Conservation (phyloP, 2,797 vertebrate genomes). For the Semotilus atromaculatus region DNA sequence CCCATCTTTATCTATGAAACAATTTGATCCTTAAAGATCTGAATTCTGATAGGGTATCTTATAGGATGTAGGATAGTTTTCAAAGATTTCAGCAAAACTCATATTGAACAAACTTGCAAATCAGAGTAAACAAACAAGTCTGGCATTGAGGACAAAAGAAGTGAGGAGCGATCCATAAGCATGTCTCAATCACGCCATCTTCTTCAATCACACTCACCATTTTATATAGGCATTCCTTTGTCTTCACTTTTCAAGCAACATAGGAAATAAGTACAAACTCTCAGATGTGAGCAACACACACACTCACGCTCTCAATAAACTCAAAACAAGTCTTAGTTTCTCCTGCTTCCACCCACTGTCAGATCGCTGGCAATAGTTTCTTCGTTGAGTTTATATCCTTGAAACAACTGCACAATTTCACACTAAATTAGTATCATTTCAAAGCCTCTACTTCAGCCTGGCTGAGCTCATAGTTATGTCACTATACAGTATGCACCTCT, state of each 20-base stretch:
- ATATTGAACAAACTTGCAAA: neutral
- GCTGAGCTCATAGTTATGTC: slow-evolving; percentile 40
- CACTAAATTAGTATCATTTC: slow-evolving; percentile 64
- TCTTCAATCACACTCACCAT: slow-evolving; percentile 30
- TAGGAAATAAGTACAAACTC: neutral
- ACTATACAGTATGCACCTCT: slow-evolving; percentile 41
- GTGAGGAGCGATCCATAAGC: slow-evolving; percentile 20
- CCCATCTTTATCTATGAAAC: slow-evolving; percentile 7
- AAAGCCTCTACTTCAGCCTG: slow-evolving; percentile 44
- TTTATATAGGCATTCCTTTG: slow-evolving; percentile 13
- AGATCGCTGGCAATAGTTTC: slow-evolving; percentile 46
- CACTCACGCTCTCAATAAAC: slow-evolving; percentile 9
- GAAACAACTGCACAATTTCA: slow-evolving; percentile 57
- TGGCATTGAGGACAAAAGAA: slow-evolving; percentile 66
- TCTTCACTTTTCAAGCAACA: neutral
- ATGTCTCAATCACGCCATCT: slow-evolving; percentile 35
- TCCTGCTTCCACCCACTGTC: slow-evolving; percentile 41
- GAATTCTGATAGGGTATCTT: neutral
- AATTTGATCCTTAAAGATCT: neutral
- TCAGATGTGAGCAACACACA: slow-evolving; percentile 16
- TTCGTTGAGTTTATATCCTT: slow-evolving; percentile 51
- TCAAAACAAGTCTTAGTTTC: slow-evolving; percentile 31
- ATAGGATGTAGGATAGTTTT: neutral
- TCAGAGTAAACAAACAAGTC: slow-evolving; percentile 9
- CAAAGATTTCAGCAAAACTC: neutral